These are phyloP conservation scores for Leptopilina drosophilae DNA, from an alignment of 2,888 invertebrate species.

Conservation along the genomic window DNA sequence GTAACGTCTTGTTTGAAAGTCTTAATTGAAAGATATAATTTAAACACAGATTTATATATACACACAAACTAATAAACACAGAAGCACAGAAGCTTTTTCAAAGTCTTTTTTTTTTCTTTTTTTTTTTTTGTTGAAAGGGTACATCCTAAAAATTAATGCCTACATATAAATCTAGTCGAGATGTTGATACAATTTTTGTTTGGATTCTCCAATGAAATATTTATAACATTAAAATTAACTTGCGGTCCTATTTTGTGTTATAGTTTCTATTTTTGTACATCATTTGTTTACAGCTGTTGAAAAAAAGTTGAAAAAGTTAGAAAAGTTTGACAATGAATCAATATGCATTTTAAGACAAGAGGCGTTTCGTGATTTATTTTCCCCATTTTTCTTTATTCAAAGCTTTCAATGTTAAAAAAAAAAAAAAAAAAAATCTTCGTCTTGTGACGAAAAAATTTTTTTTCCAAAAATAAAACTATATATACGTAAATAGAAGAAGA, in stretches of 20 bases:
- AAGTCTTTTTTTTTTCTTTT: no score
- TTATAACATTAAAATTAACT: not conserved
- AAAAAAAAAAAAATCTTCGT: no score
- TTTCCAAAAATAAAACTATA: no score
- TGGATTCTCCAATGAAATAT: not conserved
- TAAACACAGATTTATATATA: not conserved
- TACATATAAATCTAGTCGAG: not conserved
- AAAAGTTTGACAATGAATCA: not conserved
- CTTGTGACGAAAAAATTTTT: no score
- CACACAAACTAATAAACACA: no score
- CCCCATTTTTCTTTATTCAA: not conserved
- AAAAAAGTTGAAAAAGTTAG: not conserved
- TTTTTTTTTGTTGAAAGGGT: no score
- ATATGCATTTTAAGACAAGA: not conserved
- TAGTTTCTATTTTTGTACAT: not conserved
- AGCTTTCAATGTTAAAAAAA: no score
- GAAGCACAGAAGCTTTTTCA: not conserved
- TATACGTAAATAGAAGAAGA: no score
- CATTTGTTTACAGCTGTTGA: not conserved
- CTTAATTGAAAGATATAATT: conserved; percentile 17
- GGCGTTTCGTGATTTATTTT: not conserved
- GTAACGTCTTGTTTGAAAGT: not conserved
- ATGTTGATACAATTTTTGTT: conserved; percentile 7
- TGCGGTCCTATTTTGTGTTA: not conserved
- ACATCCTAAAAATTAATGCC: not conserved